Percentiles rank a stretch among this genome's conserved stretches.
phyloP scores from a whole-genome alignment of 2,113 vertebrate genomes.

The Sapajus apella region DNA sequence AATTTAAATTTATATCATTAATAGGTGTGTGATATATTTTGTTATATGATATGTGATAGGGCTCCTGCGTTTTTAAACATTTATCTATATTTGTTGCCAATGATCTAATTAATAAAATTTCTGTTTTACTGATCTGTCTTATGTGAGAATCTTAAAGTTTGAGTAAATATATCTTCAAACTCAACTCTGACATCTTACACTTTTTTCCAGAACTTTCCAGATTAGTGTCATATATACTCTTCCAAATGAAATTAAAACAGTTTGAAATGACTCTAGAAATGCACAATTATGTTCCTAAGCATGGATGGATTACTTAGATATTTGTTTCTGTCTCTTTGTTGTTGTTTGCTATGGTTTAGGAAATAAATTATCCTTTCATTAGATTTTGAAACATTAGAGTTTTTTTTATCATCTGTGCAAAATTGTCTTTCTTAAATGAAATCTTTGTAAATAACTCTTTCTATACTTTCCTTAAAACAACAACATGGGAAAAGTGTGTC shows the following conservation, averaged over 20 bases:
- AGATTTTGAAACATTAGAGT: background rate
- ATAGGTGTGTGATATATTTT: background rate
- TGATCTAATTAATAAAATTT: background rate
- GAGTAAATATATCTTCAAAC: background rate
- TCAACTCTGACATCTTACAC: background rate
- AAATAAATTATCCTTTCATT: background rate
- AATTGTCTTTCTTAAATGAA: background rate
- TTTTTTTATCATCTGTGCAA: background rate
- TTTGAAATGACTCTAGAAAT: background rate
- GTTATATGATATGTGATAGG: background rate
- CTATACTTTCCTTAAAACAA: background rate
- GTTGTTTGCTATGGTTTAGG: background rate
- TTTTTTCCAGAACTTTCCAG: background rate
- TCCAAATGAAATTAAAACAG: background rate
- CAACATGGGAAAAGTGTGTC: background rate
- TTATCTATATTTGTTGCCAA: background rate
- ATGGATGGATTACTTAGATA: background rate
- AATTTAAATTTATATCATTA: background rate
- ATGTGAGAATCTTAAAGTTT: background rate
- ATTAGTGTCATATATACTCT: background rate
- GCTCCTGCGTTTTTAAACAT: background rate
- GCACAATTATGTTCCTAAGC: background rate
- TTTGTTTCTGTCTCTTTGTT: background rate
- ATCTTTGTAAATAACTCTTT: background rate
- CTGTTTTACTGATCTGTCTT: background rate